Percentiles rank a stretch among this genome's conserved stretches.
phyloP scores from a whole-genome alignment of 2,113 vertebrate species.

The Polypterus senegalus region DNA sequence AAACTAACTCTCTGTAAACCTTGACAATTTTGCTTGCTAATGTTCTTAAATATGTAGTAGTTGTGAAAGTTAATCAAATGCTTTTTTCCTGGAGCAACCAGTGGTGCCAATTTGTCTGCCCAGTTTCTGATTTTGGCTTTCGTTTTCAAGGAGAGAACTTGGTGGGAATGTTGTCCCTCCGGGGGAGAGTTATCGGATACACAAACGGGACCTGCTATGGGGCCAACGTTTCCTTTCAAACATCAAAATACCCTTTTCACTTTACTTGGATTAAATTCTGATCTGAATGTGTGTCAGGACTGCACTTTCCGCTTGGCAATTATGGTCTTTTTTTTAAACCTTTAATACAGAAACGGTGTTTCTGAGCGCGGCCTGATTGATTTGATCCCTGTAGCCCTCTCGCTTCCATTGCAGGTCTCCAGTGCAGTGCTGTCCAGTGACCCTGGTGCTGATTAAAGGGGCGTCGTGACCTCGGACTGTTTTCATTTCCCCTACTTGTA shows the following conservation, averaged over 20 bases:
- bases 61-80: neutral
- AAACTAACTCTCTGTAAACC: no score
- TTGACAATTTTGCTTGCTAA: no score
- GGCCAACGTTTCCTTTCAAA: constrained; percentile 49
- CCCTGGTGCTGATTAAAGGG: constrained; percentile 77
- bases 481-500: constrained; percentile 60
- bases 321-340: constrained; percentile 18
- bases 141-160: constrained; percentile 35
- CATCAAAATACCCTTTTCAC: constrained; percentile 21
- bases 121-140: constrained; percentile 49
- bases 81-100: constrained; percentile 10
- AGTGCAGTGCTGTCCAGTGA: constrained; percentile 65
- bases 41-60: neutral
- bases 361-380: neutral
- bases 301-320: constrained; percentile 37
- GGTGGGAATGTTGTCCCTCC: constrained; percentile 47
- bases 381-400: neutral
- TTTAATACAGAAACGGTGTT: neutral
- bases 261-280: constrained; percentile 33
- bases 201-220: constrained; percentile 44
- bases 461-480: constrained; percentile 57
- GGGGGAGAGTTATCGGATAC: constrained; percentile 54
- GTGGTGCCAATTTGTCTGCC: constrained; percentile 69
- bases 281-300: constrained; percentile 40
- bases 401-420: constrained; percentile 33